phyloP scores from a whole-genome alignment of 1,140 invertebrate species.

The Drosophila santomea region DNA sequence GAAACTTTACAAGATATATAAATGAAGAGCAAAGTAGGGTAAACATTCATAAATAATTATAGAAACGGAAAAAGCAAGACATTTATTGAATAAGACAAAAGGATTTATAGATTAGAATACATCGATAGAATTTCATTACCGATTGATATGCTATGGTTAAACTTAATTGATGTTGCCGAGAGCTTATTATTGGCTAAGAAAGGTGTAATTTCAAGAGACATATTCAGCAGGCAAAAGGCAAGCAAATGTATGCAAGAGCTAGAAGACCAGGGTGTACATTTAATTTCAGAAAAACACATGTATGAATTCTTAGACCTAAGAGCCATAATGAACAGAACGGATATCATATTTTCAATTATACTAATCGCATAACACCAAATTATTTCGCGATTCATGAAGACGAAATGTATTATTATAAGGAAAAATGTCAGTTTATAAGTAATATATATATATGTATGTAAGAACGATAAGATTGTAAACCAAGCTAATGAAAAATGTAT shows the following conservation, averaged over 20 bases:
- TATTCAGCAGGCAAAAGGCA: background rate
- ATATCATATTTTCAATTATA: background rate
- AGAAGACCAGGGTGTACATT: background rate
- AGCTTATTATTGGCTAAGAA: background rate
- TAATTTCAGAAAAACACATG: background rate
- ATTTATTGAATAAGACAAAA: constrained; percentile 2
- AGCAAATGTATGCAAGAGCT: background rate
- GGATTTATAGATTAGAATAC: constrained; percentile 7
- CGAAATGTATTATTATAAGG: background rate
- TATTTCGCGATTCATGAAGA: background rate
- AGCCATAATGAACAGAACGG: background rate
- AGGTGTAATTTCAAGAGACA: background rate
- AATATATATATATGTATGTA: background rate
- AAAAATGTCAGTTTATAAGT: background rate
- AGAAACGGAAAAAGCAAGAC: constrained; percentile 14
- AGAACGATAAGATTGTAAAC: background rate
- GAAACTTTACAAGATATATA: too few relatives aligned
- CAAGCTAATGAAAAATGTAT: background rate
- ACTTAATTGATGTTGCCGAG: background rate
- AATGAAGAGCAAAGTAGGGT: too few relatives aligned
- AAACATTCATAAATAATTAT: background rate
- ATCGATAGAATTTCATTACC: constrained; percentile 5
- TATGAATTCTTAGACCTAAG: background rate
- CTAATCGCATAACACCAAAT: background rate
- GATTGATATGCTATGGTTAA: background rate